phyloP scores from a whole-genome alignment of 2,113 vertebrate species.

The Lutjanus erythropterus region DNA sequence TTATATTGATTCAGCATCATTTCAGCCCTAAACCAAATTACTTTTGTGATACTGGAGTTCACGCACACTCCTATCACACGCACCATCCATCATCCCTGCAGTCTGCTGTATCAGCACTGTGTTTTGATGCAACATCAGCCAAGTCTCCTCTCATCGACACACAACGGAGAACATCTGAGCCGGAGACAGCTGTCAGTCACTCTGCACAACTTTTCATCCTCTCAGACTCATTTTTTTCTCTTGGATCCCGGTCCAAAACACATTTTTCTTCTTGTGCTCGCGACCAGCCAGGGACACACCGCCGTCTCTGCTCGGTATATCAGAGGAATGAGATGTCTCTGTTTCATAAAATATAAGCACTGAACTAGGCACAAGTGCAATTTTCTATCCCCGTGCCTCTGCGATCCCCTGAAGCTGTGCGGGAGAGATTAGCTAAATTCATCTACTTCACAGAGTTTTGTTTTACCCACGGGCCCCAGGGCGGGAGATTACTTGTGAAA shows the following conservation, averaged over 20 bases:
- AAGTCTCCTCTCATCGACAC: constrained; percentile 24
- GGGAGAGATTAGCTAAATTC: constrained; percentile 75
- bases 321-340: not conserved
- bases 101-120: constrained; percentile 35
- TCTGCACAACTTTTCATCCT: not conserved
- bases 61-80: not conserved
- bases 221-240: not conserved
- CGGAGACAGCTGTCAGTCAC: constrained; percentile 35
- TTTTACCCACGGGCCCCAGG: constrained; percentile 75
- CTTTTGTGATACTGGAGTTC: constrained; percentile 7
- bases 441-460: constrained; percentile 75
- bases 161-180: constrained; percentile 15
- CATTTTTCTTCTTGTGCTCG: not conserved
- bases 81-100: constrained; percentile 35
- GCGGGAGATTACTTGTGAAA: constrained; percentile 71
- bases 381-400: constrained; percentile 44
- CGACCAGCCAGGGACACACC: not conserved
- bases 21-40: constrained; percentile 6
- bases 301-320: not conserved
- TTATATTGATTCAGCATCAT: constrained; percentile 2
- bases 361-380: constrained; percentile 17
- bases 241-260: not conserved
- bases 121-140: constrained; percentile 33
- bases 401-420: constrained; percentile 68
- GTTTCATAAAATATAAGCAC: constrained; percentile 39